Base-by-base conservation (phyloP, 1,140 invertebrate species). In the Stegodyphus dumicola region DNA sequence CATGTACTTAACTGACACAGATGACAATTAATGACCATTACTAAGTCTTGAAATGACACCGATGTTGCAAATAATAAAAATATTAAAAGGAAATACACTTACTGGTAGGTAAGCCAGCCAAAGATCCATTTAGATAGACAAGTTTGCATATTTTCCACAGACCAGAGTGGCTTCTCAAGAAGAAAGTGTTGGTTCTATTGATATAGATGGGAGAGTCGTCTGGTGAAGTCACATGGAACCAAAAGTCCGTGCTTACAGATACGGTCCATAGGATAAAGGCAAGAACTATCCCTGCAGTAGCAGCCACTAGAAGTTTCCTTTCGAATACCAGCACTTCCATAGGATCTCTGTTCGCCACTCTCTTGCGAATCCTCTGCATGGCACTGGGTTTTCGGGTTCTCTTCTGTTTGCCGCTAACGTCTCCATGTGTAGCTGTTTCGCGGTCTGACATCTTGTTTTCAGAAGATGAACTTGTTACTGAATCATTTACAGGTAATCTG, bases 161-260 rank as follows among this genome's bases (percentile, higher is more conserved):
- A 0, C 94, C 94, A 9, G 93, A 93, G 85, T 94, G 91, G 80
- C 92, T 93, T 77, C 90, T 91, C 83, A 94, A 90, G 74, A 94
- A 92, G 87, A 92, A 93, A n/a, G 91, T 89, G 7, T 91, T 88
- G 60, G 91, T 93, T 78, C 91, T 90, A 0, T 92, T 92, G 51
- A 93, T 89, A 71, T 91, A 92, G 86, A 93, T 92, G 88, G 93
- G 93, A 54, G 85, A 73, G 86, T 87, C 88, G 88, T 33, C 92
- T 92, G 84, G 92, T 88, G 54, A 86, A 88, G 74, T 6, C 1
- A 95, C 92, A 17, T 92, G 92, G 77, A 94, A 93, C 95, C 95
- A 96, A 88, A 94, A 93, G 88, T 94, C 93, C 3, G 95, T 95
- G 66, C 93, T 93, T 73, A 95, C 93, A 17, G 95, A 94, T 1